Base-by-base conservation (phyloP, 2,797 vertebrate genomes). In the Capromys pilorides region DNA sequence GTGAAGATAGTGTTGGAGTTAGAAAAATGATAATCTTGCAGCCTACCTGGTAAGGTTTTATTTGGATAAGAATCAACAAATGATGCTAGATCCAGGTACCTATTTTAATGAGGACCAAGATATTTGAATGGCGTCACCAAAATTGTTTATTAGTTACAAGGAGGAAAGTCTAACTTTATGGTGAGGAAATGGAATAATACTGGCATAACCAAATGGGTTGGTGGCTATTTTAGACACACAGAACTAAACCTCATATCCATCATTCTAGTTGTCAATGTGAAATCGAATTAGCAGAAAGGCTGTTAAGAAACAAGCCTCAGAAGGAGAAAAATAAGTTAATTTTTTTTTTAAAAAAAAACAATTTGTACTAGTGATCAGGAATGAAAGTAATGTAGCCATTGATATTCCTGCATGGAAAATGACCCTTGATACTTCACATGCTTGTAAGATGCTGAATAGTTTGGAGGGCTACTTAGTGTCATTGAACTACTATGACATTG, bases 91-190 rank as follows among this genome's bases (percentile, higher is more conserved):
- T 84, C 13, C 69, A 71, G 14, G 7, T 67, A 49, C 33, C 28
- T 86, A 69, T 64, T 85, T 90, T 93, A 80, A 81, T 78, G 31
- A 95, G 73, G 41, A n/a, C 2, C 31, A 79, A 67, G 62, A 82
- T 79, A 61, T 78, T 81, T 93, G 67, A 92, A 26, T 41, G 51
- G 22, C 61, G 18, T 67, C 21, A 33, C 57, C 86, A 49, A 75
- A 77, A 75, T 77, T 86, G 11, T 67, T 91, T 78, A 66, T 81
- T 84, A 90, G 71, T 67, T 36, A 3, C 62, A 78, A 62, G 21
- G 41, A 12, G 28, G 14, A 75, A 36, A 18, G 57, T 28, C 61
- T 31, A 31, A 80, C 13, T 80, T 6, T 45, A 64, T 18, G 45
- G 45, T 75, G 22, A 62, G 75, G 66, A 94, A 67, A 82, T 1